Evolutionary conservation across 2,797 vertebrate genomes (phyloP).

Genomic region (Limosa lapponica): DNA sequence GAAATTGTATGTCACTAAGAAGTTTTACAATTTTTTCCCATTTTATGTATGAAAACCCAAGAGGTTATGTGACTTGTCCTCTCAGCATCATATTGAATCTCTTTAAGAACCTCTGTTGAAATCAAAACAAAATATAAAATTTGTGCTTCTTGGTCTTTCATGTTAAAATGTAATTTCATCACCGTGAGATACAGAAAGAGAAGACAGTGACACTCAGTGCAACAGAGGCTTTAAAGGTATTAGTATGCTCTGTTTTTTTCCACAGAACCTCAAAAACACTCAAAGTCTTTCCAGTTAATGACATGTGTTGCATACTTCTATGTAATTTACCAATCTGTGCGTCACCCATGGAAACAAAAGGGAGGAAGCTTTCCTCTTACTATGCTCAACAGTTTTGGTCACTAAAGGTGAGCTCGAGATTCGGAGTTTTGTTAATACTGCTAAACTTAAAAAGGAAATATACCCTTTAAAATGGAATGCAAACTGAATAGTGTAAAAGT

Average conservation of each 20-base stretch:
- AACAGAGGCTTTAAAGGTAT: background rate
- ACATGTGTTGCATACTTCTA: background rate
- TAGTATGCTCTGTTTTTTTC: background rate
- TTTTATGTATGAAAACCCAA: background rate
- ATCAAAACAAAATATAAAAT: background rate
- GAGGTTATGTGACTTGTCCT: background rate
- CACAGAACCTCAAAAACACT: background rate
- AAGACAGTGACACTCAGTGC: background rate
- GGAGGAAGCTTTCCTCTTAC: background rate
- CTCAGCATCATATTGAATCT: background rate
- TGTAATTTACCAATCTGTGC: background rate
- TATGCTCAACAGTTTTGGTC: background rate
- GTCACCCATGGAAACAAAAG: background rate
- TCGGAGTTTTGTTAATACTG: background rate
- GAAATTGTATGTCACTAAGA: background rate
- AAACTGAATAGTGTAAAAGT: background rate
- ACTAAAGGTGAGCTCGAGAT: background rate
- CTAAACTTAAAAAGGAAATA: background rate
- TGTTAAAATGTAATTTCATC: accelerated
- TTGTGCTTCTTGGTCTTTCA: background rate
- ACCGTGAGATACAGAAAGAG: background rate
- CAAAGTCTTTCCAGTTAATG: background rate
- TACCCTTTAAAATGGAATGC: background rate
- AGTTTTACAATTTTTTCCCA: background rate
- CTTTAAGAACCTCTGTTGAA: background rate